phyloP scores from a whole-genome alignment of 2,797 vertebrate genomes.

The Arnoldichthys spilopterus region DNA sequence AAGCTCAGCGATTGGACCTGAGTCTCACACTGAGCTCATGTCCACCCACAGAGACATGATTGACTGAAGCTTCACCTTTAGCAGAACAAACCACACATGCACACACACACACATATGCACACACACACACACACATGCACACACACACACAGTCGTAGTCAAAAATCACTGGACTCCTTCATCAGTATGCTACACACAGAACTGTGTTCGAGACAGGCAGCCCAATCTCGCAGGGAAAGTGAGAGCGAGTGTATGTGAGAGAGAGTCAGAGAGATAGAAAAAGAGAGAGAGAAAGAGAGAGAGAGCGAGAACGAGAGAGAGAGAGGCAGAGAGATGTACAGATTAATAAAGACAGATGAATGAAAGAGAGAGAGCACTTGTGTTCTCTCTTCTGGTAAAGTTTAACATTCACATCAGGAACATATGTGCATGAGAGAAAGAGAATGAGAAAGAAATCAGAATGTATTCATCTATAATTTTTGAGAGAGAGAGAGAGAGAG shows the following conservation, averaged over 20 bases:
- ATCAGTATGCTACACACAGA: slow-evolving; percentile 34
- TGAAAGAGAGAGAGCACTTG: too few species aligned
- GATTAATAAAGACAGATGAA: not conserved
- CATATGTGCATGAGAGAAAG: not conserved
- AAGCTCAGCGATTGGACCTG: slow-evolving; percentile 52
- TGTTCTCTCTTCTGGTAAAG: too few species aligned
- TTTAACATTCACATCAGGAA: too few species aligned
- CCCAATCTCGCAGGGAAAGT: not conserved
- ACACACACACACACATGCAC: slow-evolving; percentile 14
- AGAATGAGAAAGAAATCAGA: too few species aligned
- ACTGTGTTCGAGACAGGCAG: slow-evolving; percentile 10
- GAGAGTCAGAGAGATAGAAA: not conserved
- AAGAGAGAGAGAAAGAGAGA: not conserved
- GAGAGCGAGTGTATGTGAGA: not conserved
- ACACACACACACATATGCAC: not conserved
- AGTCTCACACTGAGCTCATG: slow-evolving; percentile 48
- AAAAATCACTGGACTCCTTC: slow-evolving; percentile 1
- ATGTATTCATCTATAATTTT: too few species aligned
- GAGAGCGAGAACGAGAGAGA: not conserved
- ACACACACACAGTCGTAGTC: not conserved
- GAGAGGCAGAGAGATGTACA: not conserved
- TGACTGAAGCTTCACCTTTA: slow-evolving; percentile 28
- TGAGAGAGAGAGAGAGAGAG: not conserved
- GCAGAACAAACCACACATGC: not conserved
- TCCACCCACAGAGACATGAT: slow-evolving; percentile 66